Evolutionary conservation across 2,113 vertebrate genomes (phyloP).

Genomic region (Prionailurus viverrinus): DNA sequence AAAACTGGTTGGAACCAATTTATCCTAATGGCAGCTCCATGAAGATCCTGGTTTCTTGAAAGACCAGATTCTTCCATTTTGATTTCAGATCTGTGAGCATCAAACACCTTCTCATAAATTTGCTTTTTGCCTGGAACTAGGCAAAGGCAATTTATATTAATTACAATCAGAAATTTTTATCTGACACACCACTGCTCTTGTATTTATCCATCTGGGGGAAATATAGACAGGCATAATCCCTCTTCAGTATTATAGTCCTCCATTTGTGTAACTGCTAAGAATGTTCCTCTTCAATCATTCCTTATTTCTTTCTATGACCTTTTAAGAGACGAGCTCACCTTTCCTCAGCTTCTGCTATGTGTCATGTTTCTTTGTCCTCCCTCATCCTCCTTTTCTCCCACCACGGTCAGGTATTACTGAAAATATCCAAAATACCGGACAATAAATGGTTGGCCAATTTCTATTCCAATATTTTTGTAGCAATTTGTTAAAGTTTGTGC

Average conservation of each 20-base stretch:
- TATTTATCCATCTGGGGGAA: background rate
- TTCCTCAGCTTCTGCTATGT: background rate
- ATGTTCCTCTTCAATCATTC: background rate
- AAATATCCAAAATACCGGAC: background rate
- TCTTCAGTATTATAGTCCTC: background rate
- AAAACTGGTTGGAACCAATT: constrained; percentile 50
- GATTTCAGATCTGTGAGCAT: constrained; percentile 1
- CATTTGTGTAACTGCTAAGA: background rate
- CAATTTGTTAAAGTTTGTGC: background rate
- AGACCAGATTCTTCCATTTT: constrained; percentile 29
- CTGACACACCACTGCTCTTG: background rate
- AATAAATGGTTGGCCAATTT: background rate
- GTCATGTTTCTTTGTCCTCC: background rate
- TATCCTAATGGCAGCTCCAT: constrained; percentile 37
- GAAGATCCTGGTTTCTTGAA: constrained; percentile 44
- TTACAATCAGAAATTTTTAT: constrained; percentile 2
- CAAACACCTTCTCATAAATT: constrained; percentile 3
- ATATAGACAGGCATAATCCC: background rate
- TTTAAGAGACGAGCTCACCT: background rate
- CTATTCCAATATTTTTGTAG: background rate
- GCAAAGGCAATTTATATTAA: constrained; percentile 28
- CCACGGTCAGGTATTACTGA: background rate
- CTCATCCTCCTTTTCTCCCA: background rate
- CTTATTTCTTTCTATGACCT: background rate
- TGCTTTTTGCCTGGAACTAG: constrained; percentile 42